Evolutionary conservation across 2,113 vertebrate species (phyloP), one percentile per base, ranked within the genome.

Genomic region (Macrotus californicus): DNA sequence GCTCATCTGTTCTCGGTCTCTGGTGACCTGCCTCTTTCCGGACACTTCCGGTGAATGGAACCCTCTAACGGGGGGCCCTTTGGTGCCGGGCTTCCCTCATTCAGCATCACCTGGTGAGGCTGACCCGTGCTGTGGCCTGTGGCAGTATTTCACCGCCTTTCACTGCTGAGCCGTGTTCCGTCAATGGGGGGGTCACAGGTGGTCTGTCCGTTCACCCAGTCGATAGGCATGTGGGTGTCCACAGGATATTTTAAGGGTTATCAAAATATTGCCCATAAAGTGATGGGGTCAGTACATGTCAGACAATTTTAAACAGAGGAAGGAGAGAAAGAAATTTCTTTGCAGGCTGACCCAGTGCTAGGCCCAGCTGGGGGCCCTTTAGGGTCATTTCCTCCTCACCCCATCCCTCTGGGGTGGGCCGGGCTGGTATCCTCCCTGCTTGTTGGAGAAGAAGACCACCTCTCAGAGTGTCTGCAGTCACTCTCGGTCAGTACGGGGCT

Each of bases 151-250:
- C 21, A 1, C 24, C 2, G 19, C 34, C 46, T 48, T 16, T 52
- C 12, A 6, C n/a, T 5, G 22, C 48, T 9, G 26, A 67, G 31
- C 26, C 2, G 9, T 36, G 5, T 11, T 84, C 13, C 11, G 6
- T 24, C 31, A 22, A 2, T 0, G 2, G 52, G 16, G 2, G 13
- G 1, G 4, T 66, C 43, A 0, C 0, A 0, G 22, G 73, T 15
- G 26, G 43, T 50, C 34, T 36, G 18, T 24, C 43, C 10, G 1
- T 18, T 61, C 11, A 16, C 43, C 24, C 64, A 4, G 15, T 0
- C 6, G 31, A 75, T 7, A 29, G 91, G 29, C 18, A 6, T 73
- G 76, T 22, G 59, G 16, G 41, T 70, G 39, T 34, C 39, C 50
- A 8, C 0, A 8, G 12, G 43, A 19, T 21, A 5, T 73, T 87